Evolutionary conservation across 2,888 invertebrate genomes (phyloP).

Genomic region (Dusona sp.): DNA sequence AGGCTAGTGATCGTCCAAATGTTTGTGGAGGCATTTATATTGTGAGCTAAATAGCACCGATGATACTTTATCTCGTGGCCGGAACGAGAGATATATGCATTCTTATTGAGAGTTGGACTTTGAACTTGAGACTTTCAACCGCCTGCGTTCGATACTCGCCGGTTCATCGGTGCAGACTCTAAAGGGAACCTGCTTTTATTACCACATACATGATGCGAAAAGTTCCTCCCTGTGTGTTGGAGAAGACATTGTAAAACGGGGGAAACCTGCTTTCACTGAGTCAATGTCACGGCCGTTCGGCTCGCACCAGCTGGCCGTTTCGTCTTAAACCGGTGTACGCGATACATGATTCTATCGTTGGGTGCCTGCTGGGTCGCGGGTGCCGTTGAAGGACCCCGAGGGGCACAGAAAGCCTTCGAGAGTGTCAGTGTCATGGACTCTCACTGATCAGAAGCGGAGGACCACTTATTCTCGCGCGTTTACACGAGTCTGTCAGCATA

Average conservation of each 20-base stretch:
- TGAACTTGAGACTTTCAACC: neutral
- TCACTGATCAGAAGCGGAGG: conserved; percentile 67
- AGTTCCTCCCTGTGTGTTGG: conserved; percentile 29
- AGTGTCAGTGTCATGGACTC: conserved; percentile 82
- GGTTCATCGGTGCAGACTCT: conserved; percentile 7
- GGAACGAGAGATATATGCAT: neutral
- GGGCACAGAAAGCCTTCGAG: conserved; percentile 78
- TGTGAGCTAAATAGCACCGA: neutral
- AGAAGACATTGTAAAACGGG: conserved; percentile 22
- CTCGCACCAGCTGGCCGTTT: conserved; percentile 53
- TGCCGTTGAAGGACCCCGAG: conserved; percentile 54
- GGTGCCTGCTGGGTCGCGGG: conserved; percentile 13
- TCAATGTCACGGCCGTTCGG: conserved; percentile 78
- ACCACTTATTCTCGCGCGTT: conserved; percentile 36
- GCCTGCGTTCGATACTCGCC: neutral
- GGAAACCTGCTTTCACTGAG: conserved; percentile 66
- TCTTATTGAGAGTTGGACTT: conserved; percentile 1
- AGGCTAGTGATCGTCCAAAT: neutral
- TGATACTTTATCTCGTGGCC: neutral
- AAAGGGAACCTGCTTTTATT: conserved; percentile 70
- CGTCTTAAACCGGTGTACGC: conserved; percentile 24
- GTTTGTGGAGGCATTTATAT: neutral
- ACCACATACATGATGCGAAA: conserved; percentile 78
- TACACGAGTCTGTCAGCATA: neutral
- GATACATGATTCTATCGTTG: conserved; percentile 6